Evolutionary conservation across 2,888 invertebrate genomes (phyloP).

Genomic region (Lepidochitona cinerea): DNA sequence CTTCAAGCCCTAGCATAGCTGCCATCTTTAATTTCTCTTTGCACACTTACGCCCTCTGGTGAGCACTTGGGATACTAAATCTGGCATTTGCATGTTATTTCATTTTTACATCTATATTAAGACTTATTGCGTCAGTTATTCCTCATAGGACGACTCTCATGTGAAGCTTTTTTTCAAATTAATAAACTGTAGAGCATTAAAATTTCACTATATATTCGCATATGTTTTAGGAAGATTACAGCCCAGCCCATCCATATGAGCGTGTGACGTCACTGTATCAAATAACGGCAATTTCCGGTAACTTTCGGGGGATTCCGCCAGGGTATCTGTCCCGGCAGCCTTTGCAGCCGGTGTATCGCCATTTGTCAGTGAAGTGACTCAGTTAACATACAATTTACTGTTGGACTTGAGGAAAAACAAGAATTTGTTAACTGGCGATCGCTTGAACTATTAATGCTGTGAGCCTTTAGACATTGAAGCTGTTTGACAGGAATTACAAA

Average conservation of each 20-base stretch:
- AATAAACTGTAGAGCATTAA: too few species aligned
- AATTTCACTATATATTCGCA: background rate
- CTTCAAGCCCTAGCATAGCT: conserved; percentile 58
- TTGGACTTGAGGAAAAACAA: too few species aligned
- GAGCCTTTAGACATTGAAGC: too few species aligned
- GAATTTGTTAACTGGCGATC: too few species aligned
- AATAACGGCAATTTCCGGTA: background rate
- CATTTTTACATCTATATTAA: too few species aligned
- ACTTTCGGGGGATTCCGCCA: background rate
- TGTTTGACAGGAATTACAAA: too few species aligned
- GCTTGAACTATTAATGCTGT: too few species aligned
- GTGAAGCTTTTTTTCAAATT: too few species aligned
- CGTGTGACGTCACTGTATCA: background rate
- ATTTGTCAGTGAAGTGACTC: background rate
- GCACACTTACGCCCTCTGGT: conserved; percentile 58
- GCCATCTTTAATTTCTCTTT: conserved; percentile 63
- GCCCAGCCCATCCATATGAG: conserved; percentile 1
- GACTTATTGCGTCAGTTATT: too few species aligned
- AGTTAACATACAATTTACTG: too few species aligned
- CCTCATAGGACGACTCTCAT: too few species aligned
- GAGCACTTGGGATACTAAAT: conserved; percentile 39
- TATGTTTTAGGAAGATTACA: background rate
- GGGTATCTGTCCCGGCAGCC: background rate
- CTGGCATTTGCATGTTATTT: background rate
- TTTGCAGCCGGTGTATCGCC: background rate